These are phyloP conservation scores for Macrotus californicus DNA, from an alignment of 2,113 vertebrate genomes.

Conservation along the genomic window DNA sequence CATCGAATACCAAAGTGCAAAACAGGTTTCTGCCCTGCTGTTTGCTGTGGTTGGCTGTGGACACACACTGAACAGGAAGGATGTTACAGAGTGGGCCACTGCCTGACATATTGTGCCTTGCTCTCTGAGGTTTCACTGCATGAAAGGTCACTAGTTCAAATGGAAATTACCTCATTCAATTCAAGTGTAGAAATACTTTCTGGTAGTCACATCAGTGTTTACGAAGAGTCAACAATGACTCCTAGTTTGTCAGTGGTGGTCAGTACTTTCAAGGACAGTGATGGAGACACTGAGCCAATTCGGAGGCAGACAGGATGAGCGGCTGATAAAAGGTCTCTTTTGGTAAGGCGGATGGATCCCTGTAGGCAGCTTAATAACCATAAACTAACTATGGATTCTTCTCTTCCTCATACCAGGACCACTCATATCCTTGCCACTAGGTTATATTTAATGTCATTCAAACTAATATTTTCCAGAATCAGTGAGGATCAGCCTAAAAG, in stretches of 20 bases:
- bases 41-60: background rate
- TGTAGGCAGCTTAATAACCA: background rate
- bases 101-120: background rate
- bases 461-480: background rate
- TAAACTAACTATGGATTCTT: background rate
- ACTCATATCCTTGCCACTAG: background rate
- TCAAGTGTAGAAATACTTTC: background rate
- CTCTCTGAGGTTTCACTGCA: background rate
- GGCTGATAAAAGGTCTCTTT: background rate
- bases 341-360: background rate
- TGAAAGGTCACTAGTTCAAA: background rate
- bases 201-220: background rate
- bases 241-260: background rate
- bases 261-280: background rate
- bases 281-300: background rate
- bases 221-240: background rate
- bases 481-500: background rate
- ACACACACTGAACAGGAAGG: background rate
- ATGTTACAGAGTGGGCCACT: background rate
- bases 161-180: background rate
- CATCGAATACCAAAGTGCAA: background rate
- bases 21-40: background rate
- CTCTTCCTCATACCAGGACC: background rate
- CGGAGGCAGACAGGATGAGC: background rate
- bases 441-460: background rate